Percentiles rank a stretch among this genome's conserved stretches.
Evolutionary conservation across 1,140 invertebrate genomes (phyloP).

Genomic region (Conus ventricosus): DNA sequence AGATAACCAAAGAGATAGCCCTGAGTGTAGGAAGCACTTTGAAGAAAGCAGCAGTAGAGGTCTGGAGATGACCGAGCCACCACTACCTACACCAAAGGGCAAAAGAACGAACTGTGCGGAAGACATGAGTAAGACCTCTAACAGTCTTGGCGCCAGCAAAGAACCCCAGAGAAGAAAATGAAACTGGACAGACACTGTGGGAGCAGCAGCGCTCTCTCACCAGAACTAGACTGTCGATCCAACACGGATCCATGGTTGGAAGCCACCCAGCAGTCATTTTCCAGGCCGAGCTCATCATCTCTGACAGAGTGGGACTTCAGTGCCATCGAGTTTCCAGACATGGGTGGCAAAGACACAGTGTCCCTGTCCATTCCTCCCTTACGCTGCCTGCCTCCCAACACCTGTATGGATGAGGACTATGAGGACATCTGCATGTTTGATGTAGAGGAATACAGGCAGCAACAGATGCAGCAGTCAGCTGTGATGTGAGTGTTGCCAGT

Average conservation of each 20-base stretch:
- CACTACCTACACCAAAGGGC: background rate
- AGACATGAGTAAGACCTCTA: background rate
- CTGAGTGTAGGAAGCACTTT: background rate
- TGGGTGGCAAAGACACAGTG: slow-evolving; percentile 41
- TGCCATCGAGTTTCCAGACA: slow-evolving; percentile 55
- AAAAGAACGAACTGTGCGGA: background rate
- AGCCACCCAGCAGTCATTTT: background rate
- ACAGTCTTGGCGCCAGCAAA: background rate
- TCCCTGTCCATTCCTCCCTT: slow-evolving; percentile 33
- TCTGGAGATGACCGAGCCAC: background rate
- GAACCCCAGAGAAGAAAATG: background rate
- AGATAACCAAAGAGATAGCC: background rate
- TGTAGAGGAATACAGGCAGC: slow-evolving; percentile 40
- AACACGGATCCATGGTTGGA: background rate
- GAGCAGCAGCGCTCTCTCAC: background rate
- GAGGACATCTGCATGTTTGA: slow-evolving; percentile 47
- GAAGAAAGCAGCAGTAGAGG: background rate
- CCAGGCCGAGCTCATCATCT: background rate
- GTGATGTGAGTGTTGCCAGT: background rate
- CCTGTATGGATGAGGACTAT: slow-evolving; percentile 38
- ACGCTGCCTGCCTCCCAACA: slow-evolving; percentile 47
- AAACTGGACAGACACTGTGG: background rate
- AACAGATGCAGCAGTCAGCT: slow-evolving; percentile 20
- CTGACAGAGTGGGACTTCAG: slow-evolving; percentile 55
- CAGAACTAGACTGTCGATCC: background rate